Conservation (phyloP, 2,888 invertebrate species). For the Drosophila mimica region DNA sequence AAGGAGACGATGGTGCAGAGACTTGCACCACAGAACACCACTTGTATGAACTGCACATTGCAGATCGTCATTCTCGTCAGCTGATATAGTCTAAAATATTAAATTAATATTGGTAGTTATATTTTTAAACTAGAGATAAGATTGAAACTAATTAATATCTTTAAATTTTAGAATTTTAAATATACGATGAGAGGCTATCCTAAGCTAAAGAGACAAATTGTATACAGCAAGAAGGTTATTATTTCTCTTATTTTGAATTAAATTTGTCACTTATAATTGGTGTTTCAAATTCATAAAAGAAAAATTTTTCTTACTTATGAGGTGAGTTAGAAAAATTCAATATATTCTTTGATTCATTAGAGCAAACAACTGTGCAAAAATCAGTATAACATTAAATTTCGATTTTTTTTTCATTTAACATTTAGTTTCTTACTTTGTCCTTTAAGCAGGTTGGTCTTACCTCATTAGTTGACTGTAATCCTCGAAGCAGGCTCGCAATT, state of each 20-base stretch:
- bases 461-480: conserved; percentile 56
- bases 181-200: not conserved
- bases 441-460: conserved; percentile 19
- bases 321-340: no score
- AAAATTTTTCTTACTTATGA: not conserved
- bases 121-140: no score
- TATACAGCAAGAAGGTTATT: no score
- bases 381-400: not conserved
- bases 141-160: not conserved
- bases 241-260: no score
- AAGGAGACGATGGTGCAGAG: conserved; percentile 55
- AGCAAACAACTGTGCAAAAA: not conserved
- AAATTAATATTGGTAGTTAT: not conserved
- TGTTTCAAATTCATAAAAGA: not conserved
- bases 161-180: not conserved
- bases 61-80: conserved; percentile 42
- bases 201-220: not conserved
- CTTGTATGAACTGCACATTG: conserved; percentile 54
- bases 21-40: conserved; percentile 50
- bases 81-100: conserved; percentile 43
- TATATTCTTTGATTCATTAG: not conserved
- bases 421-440: not conserved
- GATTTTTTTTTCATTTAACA: not conserved
- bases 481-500: conserved; percentile 39
- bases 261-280: not conserved